phyloP scores from a whole-genome alignment of 1,140 invertebrate genomes.

The Cryptotermes secundus region DNA sequence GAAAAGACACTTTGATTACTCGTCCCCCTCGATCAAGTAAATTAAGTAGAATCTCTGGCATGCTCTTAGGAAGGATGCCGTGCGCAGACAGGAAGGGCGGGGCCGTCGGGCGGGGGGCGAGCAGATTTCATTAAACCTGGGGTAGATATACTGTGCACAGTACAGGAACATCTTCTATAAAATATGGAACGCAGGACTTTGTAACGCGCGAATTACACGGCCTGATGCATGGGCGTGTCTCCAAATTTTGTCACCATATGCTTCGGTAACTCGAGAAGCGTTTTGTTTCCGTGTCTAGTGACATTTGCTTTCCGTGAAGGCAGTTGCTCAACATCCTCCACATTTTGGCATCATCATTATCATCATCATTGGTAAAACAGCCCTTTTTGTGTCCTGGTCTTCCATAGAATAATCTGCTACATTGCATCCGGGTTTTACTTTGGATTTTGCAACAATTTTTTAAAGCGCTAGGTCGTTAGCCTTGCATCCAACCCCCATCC shows the following conservation, averaged over 20 bases:
- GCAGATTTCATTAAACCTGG: slow-evolving; percentile 22
- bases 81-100: slow-evolving; percentile 22
- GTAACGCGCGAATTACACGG: not conserved
- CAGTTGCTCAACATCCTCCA: too few relatives aligned
- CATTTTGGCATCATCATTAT: too few relatives aligned
- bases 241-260: not conserved
- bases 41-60: not conserved
- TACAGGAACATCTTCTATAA: not conserved
- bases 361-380: too few relatives aligned
- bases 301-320: too few relatives aligned
- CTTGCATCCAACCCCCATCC: too few relatives aligned
- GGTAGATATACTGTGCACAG: not conserved
- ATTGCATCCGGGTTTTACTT: too few relatives aligned
- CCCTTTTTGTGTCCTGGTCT: too few relatives aligned
- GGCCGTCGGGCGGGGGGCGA: not conserved
- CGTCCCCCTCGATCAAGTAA: not conserved
- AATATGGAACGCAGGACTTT: not conserved
- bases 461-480: too few relatives aligned
- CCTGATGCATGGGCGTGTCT: not conserved
- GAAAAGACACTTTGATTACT: not conserved
- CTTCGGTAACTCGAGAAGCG: too few relatives aligned
- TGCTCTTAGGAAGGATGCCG: not conserved
- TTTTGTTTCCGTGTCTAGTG: too few relatives aligned
- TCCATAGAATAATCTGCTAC: too few relatives aligned
- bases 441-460: too few relatives aligned